These are phyloP conservation scores for Dusona sp. DNA, from an alignment of 2,888 invertebrate genomes.

Conservation along the genomic window DNA sequence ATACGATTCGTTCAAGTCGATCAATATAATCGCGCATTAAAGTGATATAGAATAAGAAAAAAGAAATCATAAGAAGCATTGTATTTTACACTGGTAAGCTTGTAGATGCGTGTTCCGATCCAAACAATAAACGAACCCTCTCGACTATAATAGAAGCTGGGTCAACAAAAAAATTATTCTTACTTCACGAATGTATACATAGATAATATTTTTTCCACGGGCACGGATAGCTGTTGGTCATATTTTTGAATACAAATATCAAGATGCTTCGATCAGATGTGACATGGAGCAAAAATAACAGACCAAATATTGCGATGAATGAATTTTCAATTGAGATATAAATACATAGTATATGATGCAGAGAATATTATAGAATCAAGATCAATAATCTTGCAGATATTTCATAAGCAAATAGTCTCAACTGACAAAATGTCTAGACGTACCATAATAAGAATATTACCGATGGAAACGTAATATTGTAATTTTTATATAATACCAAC, in stretches of 20 bases:
- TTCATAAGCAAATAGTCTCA: not conserved
- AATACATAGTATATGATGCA: not conserved
- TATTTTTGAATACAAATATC: constrained; percentile 31
- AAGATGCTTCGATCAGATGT: constrained; percentile 19
- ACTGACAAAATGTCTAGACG: not conserved
- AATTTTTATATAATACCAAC: not conserved
- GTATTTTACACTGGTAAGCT: not conserved
- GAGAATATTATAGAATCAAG: constrained; percentile 3
- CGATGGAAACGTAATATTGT: not conserved
- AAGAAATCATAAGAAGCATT: not conserved
- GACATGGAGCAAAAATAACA: constrained; percentile 20
- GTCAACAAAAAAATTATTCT: constrained; percentile 3
- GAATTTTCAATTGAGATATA: not conserved
- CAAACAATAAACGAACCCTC: constrained; percentile 3
- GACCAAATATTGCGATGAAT: constrained; percentile 25
- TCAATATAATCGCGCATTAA: not conserved
- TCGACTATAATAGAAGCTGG: not conserved
- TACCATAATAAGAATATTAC: not conserved
- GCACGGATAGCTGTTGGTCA: not conserved
- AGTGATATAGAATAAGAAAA: not conserved
- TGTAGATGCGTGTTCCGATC: not conserved
- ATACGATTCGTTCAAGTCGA: not conserved
- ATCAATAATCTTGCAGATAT: constrained; percentile 13
- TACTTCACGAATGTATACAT: constrained; percentile 2
- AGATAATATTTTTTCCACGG: constrained; percentile 1